Percentiles rank a stretch among this genome's conserved stretches.
These are phyloP conservation scores for Pardosa pseudoannulata DNA, from an alignment of 2,888 invertebrate species.

Conservation along the genomic window DNA sequence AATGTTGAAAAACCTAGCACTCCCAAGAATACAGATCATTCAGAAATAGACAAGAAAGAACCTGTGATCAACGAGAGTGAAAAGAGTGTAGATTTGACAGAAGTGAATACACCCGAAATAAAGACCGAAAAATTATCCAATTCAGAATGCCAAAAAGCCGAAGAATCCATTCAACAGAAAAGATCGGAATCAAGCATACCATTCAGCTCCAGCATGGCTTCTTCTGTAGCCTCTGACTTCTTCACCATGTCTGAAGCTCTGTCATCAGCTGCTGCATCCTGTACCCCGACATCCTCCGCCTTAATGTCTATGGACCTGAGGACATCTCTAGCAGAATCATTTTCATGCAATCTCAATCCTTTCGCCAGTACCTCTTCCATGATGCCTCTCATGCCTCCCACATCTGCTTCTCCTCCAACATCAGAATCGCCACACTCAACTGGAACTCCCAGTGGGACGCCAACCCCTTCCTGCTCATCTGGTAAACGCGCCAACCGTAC, in stretches of 20 bases:
- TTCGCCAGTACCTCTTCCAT: conserved; percentile 44
- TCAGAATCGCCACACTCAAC: conserved; percentile 71
- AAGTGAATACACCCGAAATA: conserved; percentile 18
- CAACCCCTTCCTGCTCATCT: conserved; percentile 76
- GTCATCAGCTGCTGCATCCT: conserved; percentile 80
- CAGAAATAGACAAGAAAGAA: conserved; percentile 8
- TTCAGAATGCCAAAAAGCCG: conserved; percentile 39
- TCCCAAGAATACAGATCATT: not conserved
- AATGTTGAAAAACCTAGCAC: conserved; percentile 4
- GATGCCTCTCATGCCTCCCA: conserved; percentile 66
- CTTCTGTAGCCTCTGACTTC: conserved; percentile 39
- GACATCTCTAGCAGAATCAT: conserved; percentile 58
- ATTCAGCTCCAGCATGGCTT: conserved; percentile 45
- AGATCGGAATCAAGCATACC: conserved; percentile 24
- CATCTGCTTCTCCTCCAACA: conserved; percentile 66
- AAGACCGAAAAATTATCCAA: conserved; percentile 32
- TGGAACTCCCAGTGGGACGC: conserved; percentile 69
- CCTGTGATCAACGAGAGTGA: conserved; percentile 15
- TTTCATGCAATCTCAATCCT: conserved; percentile 40
- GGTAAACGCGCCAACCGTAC: conserved; percentile 99
- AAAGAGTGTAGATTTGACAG: conserved; percentile 38
- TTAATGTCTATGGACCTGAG: conserved; percentile 62
- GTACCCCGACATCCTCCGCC: conserved; percentile 44
- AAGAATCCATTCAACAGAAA: conserved; percentile 27
- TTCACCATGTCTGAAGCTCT: conserved; percentile 40